Evolutionary conservation across 2,797 vertebrate genomes (phyloP).

Genomic region (Pempheris klunzingeri): DNA sequence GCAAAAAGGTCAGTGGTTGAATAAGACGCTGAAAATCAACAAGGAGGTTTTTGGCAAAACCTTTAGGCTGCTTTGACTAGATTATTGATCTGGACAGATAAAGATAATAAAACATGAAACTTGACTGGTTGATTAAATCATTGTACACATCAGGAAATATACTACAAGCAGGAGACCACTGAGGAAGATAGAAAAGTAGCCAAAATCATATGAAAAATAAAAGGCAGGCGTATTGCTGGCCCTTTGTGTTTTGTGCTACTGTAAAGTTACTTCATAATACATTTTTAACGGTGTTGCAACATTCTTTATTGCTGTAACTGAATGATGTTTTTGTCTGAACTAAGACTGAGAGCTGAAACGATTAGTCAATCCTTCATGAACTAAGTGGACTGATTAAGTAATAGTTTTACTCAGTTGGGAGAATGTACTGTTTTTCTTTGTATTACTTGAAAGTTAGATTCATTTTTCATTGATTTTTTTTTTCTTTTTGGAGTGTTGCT

Average conservation of each 20-base stretch:
- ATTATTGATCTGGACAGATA: constrained; percentile 23
- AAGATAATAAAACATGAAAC: background rate
- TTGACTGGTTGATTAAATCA: background rate
- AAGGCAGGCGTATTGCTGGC: background rate
- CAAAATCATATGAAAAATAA: background rate
- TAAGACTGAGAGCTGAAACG: background rate
- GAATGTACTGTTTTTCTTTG: background rate
- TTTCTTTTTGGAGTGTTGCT: background rate
- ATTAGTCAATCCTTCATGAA: too few species aligned
- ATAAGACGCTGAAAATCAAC: constrained; percentile 17
- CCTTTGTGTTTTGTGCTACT: background rate
- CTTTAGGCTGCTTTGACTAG: constrained; percentile 9
- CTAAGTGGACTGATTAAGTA: too few species aligned
- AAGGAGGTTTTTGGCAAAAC: constrained; percentile 24
- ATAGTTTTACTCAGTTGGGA: too few species aligned
- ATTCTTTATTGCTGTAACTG: background rate
- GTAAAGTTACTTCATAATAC: background rate
- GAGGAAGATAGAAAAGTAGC: background rate
- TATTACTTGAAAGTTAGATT: background rate
- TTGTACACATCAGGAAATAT: background rate
- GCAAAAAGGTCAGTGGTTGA: constrained; percentile 21
- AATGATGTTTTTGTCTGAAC: background rate
- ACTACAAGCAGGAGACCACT: background rate
- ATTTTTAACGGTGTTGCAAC: background rate
- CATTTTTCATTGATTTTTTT: too few species aligned